Base-by-base conservation (phyloP, 2,113 vertebrate species). In the Aramus guarauna region DNA sequence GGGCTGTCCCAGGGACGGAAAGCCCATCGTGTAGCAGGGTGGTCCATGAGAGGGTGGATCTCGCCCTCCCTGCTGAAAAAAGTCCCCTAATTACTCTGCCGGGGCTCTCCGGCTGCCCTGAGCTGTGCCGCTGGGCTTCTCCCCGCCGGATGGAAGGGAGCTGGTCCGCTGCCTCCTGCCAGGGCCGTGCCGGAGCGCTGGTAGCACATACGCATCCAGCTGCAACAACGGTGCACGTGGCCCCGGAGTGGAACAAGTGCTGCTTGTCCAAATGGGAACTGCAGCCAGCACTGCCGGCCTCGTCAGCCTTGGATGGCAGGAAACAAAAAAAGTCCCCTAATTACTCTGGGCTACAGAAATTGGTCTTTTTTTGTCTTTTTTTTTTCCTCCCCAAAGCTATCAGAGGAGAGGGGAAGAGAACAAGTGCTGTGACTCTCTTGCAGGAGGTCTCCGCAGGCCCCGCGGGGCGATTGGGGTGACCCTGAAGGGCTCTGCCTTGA, bases 381-480 rank as follows among this genome's bases (percentile, higher is more conserved):
- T 20, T 36, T 43, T 5, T 0, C 11, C 11, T 3, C 3, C 2
- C n/a, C 67, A 9, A 0, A 5, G 60, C 36, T 80, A 88, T 37
- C 24, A 15, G 11, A 63, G 63, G 27, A 56, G 55, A 12, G 15
- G n/a, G 12, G 52, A 39, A 48, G 32, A 5, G 17, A 17, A 66
- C 0, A 14, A 30, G 68, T 73, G 5, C 12, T 55, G 76, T 6
- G 39, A 15, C 36, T 55, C 36, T 55, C 22, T 34, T 1, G 12
- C 13, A 7, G 67, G 53, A 20, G n/a, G 56, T 15, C 20, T 32
- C 3, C 1, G 36, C 41, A 85, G 64, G 7, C 4, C 17, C 2
- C 1, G 14, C 0, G 5, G 69, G 53, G 22, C 21, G 19, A 4
- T 4, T 1, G 29, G 8, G 20, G 22, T 1, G 0, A 71, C 11